Evolutionary conservation across 2,888 invertebrate genomes (phyloP).

Genomic region (Tanytarsus gracilentus): DNA sequence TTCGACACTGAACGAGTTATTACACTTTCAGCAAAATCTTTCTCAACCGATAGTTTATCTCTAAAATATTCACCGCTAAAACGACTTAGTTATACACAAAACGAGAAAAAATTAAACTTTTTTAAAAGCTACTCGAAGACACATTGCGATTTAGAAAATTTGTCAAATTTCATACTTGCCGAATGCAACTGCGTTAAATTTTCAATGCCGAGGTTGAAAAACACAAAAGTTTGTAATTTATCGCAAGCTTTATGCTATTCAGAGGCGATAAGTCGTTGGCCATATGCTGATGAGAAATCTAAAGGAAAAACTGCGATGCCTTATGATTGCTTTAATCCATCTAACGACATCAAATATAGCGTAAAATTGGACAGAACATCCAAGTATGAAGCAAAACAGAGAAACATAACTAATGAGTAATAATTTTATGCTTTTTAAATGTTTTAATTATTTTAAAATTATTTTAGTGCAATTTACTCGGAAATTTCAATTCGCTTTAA

Average conservation of each 20-base stretch:
- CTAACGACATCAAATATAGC: background rate
- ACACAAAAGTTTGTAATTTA: background rate
- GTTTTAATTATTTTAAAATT: background rate
- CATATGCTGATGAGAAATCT: background rate
- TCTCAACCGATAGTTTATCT: background rate
- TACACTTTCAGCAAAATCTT: background rate
- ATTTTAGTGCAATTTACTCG: background rate
- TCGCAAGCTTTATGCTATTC: background rate
- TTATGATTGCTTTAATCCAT: background rate
- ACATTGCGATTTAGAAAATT: constrained; percentile 9
- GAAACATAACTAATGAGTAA: background rate
- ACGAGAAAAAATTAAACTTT: constrained; percentile 6
- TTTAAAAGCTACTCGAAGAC: constrained; percentile 11
- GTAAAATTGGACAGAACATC: background rate
- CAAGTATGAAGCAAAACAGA: background rate
- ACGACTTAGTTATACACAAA: background rate
- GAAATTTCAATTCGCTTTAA: background rate
- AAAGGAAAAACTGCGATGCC: background rate
- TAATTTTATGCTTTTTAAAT: background rate
- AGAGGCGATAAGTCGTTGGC: background rate
- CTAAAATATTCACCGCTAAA: background rate
- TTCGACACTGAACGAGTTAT: background rate
- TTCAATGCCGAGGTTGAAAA: constrained; percentile 1
- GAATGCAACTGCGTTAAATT: constrained; percentile 1
- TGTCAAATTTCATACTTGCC: background rate